Percentiles rank a stretch among this genome's conserved stretches.
These are phyloP conservation scores for Ancistrus triradiatus DNA, from an alignment of 2,113 vertebrate species.

Conservation along the genomic window DNA sequence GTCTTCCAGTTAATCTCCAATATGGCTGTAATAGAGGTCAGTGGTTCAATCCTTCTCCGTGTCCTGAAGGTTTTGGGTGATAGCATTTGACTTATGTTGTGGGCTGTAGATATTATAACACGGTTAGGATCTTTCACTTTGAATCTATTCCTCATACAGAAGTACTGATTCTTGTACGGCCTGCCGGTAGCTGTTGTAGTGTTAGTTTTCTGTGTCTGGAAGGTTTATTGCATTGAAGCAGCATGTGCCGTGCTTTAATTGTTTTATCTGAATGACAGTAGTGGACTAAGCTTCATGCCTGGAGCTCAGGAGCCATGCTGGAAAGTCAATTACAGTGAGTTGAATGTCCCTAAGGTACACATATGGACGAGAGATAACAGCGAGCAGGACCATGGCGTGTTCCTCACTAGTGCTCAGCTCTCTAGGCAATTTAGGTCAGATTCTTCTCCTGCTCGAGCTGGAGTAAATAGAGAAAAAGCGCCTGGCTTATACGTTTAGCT, in stretches of 20 bases:
- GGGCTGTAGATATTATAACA: constrained; percentile 18
- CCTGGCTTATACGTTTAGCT: too few relatives aligned
- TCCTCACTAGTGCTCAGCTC: constrained; percentile 3
- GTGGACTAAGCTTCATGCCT: constrained; percentile 68
- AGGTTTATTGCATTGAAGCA: constrained; percentile 5
- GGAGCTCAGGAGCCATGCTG: constrained; percentile 65
- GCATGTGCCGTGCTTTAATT: constrained; percentile 61
- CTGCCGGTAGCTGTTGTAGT: constrained; percentile 32
- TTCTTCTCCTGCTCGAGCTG: background rate
- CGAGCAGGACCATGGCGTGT: constrained; percentile 31
- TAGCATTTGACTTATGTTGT: constrained; percentile 31
- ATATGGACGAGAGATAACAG: constrained; percentile 79
- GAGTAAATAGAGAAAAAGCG: too few relatives aligned
- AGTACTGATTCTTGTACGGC: background rate
- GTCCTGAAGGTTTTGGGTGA: constrained; percentile 22
- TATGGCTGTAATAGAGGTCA: constrained; percentile 32
- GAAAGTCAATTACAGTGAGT: constrained; percentile 76
- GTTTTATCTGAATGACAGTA: constrained; percentile 68
- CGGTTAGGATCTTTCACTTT: background rate
- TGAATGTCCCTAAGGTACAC: constrained; percentile 78
- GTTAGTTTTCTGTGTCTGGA: background rate
- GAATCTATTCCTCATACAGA: background rate
- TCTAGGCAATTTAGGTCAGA: constrained; percentile 16
- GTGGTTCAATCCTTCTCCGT: constrained; percentile 40
- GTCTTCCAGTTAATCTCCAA: constrained; percentile 32